Conservation (phyloP, 2,113 vertebrate species). For the Vireo altiloquus region DNA sequence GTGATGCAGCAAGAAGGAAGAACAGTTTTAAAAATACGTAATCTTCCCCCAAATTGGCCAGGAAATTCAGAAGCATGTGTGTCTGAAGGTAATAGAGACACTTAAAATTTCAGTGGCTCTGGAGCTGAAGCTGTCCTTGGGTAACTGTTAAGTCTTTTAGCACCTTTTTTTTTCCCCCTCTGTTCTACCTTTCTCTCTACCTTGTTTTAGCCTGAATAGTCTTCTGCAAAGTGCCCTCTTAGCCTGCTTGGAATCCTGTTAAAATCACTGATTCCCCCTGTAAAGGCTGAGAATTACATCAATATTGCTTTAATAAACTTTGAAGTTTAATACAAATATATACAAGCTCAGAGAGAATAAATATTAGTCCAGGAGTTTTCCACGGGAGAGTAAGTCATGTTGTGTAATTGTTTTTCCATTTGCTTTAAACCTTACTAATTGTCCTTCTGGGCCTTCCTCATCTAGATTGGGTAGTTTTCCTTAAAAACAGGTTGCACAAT, state of each 20-base stretch:
- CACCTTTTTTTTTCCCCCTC: background rate
- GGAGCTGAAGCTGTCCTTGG: background rate
- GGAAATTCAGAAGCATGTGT: background rate
- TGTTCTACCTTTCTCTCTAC: background rate
- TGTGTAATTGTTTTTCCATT: slow-evolving; percentile 14
- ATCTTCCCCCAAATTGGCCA: background rate
- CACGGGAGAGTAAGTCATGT: background rate
- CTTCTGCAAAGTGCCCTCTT: background rate
- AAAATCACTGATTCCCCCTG: background rate
- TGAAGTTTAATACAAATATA: background rate
- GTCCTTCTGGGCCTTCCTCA: background rate
- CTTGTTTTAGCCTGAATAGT: background rate
- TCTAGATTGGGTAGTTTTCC: background rate
- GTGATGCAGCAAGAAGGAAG: background rate
- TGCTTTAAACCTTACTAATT: background rate
- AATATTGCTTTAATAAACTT: background rate
- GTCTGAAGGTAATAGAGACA: background rate
- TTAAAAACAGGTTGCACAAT: slow-evolving; percentile 41
- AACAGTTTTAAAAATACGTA: background rate
- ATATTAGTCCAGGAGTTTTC: background rate
- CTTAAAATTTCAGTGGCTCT: background rate
- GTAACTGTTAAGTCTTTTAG: background rate
- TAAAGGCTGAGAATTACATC: background rate
- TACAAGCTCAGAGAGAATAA: background rate
- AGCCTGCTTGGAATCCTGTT: background rate